Conservation (phyloP, 1,140 invertebrate species). For the Drosophila prosaltans region DNA sequence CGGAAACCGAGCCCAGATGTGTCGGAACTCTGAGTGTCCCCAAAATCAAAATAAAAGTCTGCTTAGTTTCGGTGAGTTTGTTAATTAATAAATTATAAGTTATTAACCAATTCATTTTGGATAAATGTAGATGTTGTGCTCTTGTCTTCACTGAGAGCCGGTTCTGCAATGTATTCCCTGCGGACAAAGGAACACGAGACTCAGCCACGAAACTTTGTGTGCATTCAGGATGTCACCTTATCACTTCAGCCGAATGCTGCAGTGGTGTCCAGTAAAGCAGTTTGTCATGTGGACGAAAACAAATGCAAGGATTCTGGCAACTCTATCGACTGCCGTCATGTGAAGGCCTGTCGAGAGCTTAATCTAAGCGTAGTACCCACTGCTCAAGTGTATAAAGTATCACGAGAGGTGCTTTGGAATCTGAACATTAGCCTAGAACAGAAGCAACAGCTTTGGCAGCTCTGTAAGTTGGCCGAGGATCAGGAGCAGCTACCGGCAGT, state of each 20-base stretch:
- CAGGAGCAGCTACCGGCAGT: slow-evolving; percentile 66
- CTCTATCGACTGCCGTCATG: slow-evolving; percentile 52
- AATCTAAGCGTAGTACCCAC: slow-evolving; percentile 30
- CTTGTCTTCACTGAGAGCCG: slow-evolving; percentile 44
- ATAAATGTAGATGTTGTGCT: slow-evolving; percentile 56
- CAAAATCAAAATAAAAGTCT: slow-evolving; percentile 49
- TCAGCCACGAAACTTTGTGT: slow-evolving; percentile 69
- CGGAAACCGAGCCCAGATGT: slow-evolving; percentile 64
- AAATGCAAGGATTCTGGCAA: slow-evolving; percentile 29
- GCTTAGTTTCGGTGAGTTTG: not conserved
- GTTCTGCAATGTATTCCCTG: slow-evolving; percentile 62
- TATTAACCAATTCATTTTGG: not conserved
- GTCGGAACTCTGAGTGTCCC: slow-evolving; percentile 62
- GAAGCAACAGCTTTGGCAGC: slow-evolving; percentile 71
- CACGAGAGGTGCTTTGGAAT: slow-evolving; percentile 72
- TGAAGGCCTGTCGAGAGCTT: slow-evolving; percentile 62
- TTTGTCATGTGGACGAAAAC: slow-evolving; percentile 70
- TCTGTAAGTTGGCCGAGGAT: slow-evolving; percentile 58
- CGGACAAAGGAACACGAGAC: slow-evolving; percentile 59
- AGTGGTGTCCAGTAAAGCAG: slow-evolving; percentile 70
- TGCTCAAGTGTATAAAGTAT: slow-evolving; percentile 58
- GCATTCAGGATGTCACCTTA: slow-evolving; percentile 57
- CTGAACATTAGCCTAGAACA: slow-evolving; percentile 68
- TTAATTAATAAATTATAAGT: too few species aligned
- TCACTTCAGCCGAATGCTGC: slow-evolving; percentile 57